Percentiles rank a stretch among this genome's conserved stretches.
Evolutionary conservation across 2,888 invertebrate species (phyloP).

Genomic region (Catocala nupta): DNA sequence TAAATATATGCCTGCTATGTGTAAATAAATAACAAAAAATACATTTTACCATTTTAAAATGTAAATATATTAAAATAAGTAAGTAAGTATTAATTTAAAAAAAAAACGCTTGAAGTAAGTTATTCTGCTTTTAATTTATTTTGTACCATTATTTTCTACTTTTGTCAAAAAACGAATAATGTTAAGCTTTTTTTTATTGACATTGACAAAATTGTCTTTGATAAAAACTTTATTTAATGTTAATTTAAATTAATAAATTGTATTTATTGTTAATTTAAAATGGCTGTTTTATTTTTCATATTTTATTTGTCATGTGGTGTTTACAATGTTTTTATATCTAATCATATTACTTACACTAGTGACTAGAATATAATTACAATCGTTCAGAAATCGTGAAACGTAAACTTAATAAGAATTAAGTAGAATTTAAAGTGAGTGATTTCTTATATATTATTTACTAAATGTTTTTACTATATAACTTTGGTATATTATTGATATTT

Average conservation of each 20-base stretch:
- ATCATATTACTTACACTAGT: no score
- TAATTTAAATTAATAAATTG: conserved; percentile 76
- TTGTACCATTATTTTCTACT: conserved; percentile 45
- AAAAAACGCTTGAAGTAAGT: conserved; percentile 55
- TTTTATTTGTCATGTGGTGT: conserved; percentile 13
- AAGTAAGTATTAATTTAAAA: conserved; percentile 59
- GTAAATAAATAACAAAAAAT: conserved; percentile 49
- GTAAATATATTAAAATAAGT: conserved; percentile 61
- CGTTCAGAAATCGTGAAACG: no score
- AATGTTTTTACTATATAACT: no score
- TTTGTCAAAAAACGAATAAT: conserved; percentile 37
- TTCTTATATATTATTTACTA: no score
- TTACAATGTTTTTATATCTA: no score
- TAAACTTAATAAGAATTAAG: no score
- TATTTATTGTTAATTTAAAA: conserved; percentile 79
- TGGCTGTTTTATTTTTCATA: conserved; percentile 32
- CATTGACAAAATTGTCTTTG: conserved; percentile 53
- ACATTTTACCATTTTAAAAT: conserved; percentile 60
- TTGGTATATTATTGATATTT: no score
- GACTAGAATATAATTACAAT: no score
- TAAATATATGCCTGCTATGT: conserved; percentile 62
- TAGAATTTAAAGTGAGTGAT: no score
- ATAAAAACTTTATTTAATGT: conserved; percentile 73
- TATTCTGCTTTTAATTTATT: conserved; percentile 73
- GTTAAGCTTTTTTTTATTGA: conserved; percentile 39